Conservation (phyloP, 2,113 vertebrate genomes). For the Suricata suricatta region DNA sequence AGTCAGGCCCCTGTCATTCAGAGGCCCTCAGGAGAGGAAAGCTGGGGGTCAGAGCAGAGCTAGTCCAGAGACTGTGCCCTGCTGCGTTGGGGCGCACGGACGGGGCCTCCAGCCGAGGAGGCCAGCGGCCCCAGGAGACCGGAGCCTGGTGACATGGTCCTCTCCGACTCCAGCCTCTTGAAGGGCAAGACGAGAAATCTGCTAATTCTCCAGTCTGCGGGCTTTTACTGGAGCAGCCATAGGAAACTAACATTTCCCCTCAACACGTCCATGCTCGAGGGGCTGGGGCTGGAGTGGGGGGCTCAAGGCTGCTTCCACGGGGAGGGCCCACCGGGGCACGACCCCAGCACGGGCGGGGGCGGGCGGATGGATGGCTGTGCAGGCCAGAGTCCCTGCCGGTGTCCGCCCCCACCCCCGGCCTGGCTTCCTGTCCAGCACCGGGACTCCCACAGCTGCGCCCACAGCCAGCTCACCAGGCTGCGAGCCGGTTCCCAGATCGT, state of each 20-base stretch:
- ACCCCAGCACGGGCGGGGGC: accelerated
- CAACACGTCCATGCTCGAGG: neutral
- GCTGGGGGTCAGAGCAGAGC: neutral
- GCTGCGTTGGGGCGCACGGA: neutral
- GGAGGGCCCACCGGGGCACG: accelerated
- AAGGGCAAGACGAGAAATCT: neutral
- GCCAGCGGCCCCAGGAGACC: neutral
- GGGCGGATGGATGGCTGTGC: accelerated
- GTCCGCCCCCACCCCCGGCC: neutral
- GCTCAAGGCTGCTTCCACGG: neutral
- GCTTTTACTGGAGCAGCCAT: neutral
- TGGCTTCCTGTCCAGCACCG: neutral
- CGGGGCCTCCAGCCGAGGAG: too few species aligned
- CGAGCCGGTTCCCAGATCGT: accelerated
- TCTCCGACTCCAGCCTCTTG: neutral
- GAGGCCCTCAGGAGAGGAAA: neutral
- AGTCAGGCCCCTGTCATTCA: accelerated
- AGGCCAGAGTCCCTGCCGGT: accelerated
- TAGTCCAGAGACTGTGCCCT: neutral
- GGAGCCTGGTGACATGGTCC: neutral
- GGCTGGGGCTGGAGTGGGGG: neutral
- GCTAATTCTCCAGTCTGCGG: neutral
- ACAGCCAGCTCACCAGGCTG: accelerated
- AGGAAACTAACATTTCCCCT: neutral
- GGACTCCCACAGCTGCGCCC: neutral